Evolutionary conservation across 2,888 invertebrate genomes (phyloP), one percentile per base, ranked within the genome.

Genomic region (Dusona sp.): DNA sequence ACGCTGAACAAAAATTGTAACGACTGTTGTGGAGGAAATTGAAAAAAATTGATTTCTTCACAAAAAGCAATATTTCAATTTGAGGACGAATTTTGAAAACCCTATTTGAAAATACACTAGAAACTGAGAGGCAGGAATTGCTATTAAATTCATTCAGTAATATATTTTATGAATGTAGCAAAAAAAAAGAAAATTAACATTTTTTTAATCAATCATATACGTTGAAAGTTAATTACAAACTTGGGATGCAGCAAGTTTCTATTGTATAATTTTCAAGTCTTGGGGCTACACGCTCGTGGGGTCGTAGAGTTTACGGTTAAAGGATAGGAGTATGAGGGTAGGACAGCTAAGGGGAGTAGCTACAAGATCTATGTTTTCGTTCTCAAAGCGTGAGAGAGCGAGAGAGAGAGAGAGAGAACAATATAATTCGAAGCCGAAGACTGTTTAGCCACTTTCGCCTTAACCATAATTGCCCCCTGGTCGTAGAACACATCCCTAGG

Each of bases 401-500:
- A 57, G 54, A 38, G 38, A 22, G 38, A 22, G 73, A 38, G 57
- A 19, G 57, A 38, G 73, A 38, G 22, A 45, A 29, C 57, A 48
- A 29, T 54, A 75, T 42, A 64, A 42, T 65, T 67, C 33, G 29
- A 67, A 78, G 65, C 65, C 65, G 33, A 67, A 48, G 77, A 78
- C 51, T 67, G 75, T 64, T 61, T 64, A 61, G 75, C 61, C 42
- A 75, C 61, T 45, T 75, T 45, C 45, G 75, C 64, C 75, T 75
- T 61, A 64, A 75, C 75, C 75, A 64, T 75, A 75, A 64, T 75
- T 75, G 73, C 38, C 61, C 48, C 70, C 75, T 75, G 36, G 77
- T 83, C 77, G 77, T 33, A n/a, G 57, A 57, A 22, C 22, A 54
- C 61, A 80, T 42, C 75, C 82, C 57, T 74, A n/a, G 61, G 70